These are phyloP conservation scores for Sinopyrophorus schimmeli DNA, from an alignment of 2,888 invertebrate species.

Conservation along the genomic window DNA sequence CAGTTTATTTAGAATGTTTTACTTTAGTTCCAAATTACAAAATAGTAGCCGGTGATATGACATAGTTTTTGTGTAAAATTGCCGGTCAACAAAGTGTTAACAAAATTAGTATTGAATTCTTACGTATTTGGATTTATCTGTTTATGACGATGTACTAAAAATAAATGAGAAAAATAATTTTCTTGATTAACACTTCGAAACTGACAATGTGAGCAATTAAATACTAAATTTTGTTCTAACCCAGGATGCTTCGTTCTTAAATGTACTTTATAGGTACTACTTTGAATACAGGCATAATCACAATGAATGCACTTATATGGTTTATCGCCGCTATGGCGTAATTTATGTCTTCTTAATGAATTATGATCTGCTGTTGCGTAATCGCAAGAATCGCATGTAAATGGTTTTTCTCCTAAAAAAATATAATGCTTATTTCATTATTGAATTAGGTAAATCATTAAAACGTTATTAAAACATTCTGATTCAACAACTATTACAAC, in stretches of 20 bases:
- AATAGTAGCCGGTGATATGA: too few species aligned
- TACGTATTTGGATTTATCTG: too few species aligned
- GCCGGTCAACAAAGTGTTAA: too few species aligned
- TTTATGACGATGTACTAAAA: constrained; percentile 57
- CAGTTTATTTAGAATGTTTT: too few species aligned
- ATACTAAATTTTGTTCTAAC: constrained; percentile 63
- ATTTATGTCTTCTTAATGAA: constrained; percentile 76
- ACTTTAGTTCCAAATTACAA: too few species aligned
- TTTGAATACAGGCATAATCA: constrained; percentile 78
- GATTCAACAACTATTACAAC: background rate
- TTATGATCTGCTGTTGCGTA: constrained; percentile 81
- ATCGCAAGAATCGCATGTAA: constrained; percentile 72
- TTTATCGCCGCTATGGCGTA: constrained; percentile 73
- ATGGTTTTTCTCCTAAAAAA: constrained; percentile 72
- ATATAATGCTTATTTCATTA: too few species aligned
- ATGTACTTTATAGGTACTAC: constrained; percentile 76
- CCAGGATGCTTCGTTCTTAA: constrained; percentile 79
- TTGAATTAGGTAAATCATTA: too few species aligned
- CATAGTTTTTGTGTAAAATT: too few species aligned
- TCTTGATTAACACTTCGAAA: constrained; percentile 68
- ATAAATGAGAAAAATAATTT: constrained; percentile 62
- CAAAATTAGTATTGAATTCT: too few species aligned
- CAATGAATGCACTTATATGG: constrained; percentile 80
- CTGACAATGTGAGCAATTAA: constrained; percentile 64
- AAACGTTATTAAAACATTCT: too few species aligned